Percentiles rank a stretch among this genome's conserved stretches.
These are phyloP conservation scores for Triplophysa dalaica DNA, from an alignment of 2,113 vertebrate genomes.

Conservation along the genomic window DNA sequence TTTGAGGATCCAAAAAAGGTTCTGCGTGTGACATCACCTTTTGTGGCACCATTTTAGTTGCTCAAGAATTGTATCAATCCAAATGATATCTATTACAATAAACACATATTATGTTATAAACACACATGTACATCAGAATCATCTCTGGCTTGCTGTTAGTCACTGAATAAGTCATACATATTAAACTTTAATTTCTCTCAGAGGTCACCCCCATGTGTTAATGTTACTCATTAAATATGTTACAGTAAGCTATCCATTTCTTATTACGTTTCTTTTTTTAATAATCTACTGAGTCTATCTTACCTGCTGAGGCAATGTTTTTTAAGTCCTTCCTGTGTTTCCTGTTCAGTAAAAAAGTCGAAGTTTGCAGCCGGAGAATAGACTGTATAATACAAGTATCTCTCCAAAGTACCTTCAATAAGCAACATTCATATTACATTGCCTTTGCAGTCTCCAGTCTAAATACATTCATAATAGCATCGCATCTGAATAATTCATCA, in stretches of 20 bases:
- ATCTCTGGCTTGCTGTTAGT: too few species aligned
- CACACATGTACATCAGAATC: too few species aligned
- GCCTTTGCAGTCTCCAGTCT: constrained; percentile 4
- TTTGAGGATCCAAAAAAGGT: too few species aligned
- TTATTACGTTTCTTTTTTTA: not conserved
- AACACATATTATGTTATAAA: too few species aligned
- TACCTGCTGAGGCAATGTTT: constrained; percentile 18
- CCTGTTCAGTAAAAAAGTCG: not conserved
- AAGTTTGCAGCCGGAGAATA: not conserved
- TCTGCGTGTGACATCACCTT: too few species aligned
- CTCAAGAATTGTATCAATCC: too few species aligned
- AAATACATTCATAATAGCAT: constrained; percentile 27
- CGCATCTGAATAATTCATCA: constrained; percentile 37
- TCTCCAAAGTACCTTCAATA: constrained; percentile 24
- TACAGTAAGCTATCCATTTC: not conserved
- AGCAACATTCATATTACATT: not conserved
- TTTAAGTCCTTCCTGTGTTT: constrained; percentile 5
- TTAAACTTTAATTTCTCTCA: too few species aligned
- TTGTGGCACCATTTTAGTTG: too few species aligned
- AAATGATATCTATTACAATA: too few species aligned
- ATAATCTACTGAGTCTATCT: not conserved
- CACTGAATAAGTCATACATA: too few species aligned
- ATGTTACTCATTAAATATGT: not conserved
- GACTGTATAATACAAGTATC: constrained; percentile 1
- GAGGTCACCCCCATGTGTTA: too few species aligned